Conservation (phyloP, 2,113 vertebrate genomes). For the Zosterops japonicus region DNA sequence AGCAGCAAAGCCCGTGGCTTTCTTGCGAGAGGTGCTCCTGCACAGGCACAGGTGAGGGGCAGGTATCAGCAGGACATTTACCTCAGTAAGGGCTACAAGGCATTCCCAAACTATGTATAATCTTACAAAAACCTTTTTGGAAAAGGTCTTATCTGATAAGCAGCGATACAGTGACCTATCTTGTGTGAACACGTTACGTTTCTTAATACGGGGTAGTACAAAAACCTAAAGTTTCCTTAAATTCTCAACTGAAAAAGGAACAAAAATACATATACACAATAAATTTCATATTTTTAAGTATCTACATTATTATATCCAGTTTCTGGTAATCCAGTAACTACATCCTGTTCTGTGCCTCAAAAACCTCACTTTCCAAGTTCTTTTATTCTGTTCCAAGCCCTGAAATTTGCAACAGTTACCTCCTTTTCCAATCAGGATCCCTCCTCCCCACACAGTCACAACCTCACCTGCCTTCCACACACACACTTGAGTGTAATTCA, state of each 20-base stretch:
- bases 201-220: neutral
- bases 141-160: neutral
- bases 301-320: neutral
- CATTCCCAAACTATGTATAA: neutral
- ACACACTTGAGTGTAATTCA: neutral
- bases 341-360: neutral
- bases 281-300: neutral
- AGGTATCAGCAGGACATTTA: neutral
- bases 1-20: constrained; percentile 87
- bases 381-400: neutral
- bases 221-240: neutral
- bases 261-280: fast-evolving
- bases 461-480: neutral
- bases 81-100: neutral
- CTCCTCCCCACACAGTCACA: neutral
- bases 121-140: neutral
- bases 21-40: constrained; percentile 84
- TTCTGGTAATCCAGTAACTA: neutral
- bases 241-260: neutral
- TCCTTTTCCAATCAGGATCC: neutral
- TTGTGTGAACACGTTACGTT: neutral
- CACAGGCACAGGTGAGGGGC: neutral
- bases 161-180: neutral
- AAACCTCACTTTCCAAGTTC: neutral
- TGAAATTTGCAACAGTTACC: neutral